phyloP scores from a whole-genome alignment of 1,140 invertebrate species.

The Brachionus paranguensis region DNA sequence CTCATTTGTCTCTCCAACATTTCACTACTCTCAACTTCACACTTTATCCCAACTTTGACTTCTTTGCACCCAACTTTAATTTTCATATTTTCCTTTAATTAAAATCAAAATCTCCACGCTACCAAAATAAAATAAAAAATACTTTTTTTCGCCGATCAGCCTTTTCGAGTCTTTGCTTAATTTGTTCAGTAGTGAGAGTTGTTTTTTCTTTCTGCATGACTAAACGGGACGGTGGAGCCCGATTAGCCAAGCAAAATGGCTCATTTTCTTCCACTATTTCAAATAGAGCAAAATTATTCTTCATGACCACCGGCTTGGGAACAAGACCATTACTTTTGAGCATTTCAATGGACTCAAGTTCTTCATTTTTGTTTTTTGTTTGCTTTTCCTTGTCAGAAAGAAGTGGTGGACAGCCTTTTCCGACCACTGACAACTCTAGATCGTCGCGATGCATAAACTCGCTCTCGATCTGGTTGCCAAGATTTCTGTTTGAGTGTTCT shows the following conservation, averaged over 20 bases:
- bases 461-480: neutral
- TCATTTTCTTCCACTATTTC: neutral
- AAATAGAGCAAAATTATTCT: neutral
- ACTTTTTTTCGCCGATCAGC: conserved; percentile 7
- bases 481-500: neutral
- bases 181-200: neutral
- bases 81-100: neutral
- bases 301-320: neutral
- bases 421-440: neutral
- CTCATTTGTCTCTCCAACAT: neutral
- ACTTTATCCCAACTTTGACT: neutral
- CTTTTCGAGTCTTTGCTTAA: neutral
- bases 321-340: conserved; percentile 10
- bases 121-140: neutral
- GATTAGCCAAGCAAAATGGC: neutral
- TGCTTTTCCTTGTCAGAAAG: conserved; percentile 1
- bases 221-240: neutral
- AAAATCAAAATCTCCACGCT: neutral
- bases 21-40: neutral
- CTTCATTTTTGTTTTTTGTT: neutral
- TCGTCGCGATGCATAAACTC: neutral
- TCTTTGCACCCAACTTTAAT: neutral
- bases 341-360: neutral
- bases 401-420: neutral
- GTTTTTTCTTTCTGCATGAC: neutral